These are phyloP conservation scores for Melanotaenia nigrans DNA, from an alignment of 2,797 vertebrate genomes.

Conservation along the genomic window DNA sequence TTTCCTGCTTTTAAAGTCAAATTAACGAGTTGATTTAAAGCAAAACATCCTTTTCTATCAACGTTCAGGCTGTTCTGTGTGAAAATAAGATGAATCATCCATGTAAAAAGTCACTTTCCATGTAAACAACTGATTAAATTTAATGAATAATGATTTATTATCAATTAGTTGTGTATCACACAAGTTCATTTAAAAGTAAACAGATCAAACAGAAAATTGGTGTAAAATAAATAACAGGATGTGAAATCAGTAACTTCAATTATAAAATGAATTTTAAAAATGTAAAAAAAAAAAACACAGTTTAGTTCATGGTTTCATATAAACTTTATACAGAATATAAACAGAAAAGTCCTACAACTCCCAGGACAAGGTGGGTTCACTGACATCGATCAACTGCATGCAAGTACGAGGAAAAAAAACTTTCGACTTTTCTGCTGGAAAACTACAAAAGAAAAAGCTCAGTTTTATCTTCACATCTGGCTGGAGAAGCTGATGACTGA, in stretches of 20 bases:
- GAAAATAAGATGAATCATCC: too few relatives aligned
- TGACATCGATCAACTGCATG: conserved; percentile 21
- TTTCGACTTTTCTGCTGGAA: not conserved
- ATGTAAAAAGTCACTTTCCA: too few relatives aligned
- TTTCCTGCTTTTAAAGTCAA: too few relatives aligned
- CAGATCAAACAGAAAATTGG: conserved; percentile 20
- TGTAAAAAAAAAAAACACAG: conserved; percentile 37
- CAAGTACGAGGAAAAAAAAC: conserved; percentile 3
- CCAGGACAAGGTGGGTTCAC: conserved; percentile 9
- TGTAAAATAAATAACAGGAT: conserved; percentile 74
- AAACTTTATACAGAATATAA: conserved; percentile 52
- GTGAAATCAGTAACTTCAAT: conserved; percentile 28
- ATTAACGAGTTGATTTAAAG: too few relatives aligned
- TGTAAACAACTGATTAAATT: conserved; percentile 16
- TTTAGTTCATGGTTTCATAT: conserved; percentile 16
- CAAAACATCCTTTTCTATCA: too few relatives aligned
- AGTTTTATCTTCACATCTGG: conserved; percentile 2
- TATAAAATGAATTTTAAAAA: conserved; percentile 49
- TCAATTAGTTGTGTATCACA: conserved; percentile 57
- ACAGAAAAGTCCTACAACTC: conserved; percentile 40
- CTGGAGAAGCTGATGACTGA: not conserved
- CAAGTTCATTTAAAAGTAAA: conserved; percentile 55
- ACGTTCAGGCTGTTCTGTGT: too few relatives aligned
- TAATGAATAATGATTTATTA: conserved; percentile 76
- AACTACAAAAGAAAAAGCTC: not conserved